These are phyloP conservation scores for Romanomermis culicivorax DNA, from an alignment of 2,888 invertebrate genomes.

Conservation along the genomic window DNA sequence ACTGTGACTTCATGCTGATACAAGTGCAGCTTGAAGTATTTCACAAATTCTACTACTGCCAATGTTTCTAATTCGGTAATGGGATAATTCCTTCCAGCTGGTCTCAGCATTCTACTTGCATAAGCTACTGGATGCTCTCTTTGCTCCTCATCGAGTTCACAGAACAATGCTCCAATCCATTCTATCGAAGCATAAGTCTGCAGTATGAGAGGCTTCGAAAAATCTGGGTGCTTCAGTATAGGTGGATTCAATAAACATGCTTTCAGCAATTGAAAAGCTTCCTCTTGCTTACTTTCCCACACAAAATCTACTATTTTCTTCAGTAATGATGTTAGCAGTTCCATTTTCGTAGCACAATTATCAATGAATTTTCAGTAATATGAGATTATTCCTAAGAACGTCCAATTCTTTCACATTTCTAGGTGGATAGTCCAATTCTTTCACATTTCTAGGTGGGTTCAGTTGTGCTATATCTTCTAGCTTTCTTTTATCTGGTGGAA, in stretches of 20 bases:
- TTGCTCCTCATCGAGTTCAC: conserved; percentile 13
- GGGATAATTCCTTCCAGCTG: no score
- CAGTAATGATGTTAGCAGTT: conserved; percentile 14
- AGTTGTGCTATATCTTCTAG: neutral
- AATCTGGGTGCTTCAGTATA: conserved; percentile 14
- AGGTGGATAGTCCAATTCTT: no score
- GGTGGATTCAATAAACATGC: conserved; percentile 11
- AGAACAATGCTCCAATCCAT: conserved; percentile 18
- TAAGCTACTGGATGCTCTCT: conserved; percentile 17
- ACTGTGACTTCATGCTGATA: conserved; percentile 8
- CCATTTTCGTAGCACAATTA: conserved; percentile 13
- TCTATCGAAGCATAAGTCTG: conserved; percentile 18
- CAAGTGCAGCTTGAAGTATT: conserved; percentile 11
- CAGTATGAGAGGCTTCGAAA: no score
- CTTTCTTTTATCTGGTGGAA: neutral
- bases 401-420: no score
- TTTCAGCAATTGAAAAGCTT: conserved; percentile 12
- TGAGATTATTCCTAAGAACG: conserved; percentile 15
- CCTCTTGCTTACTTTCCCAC: conserved; percentile 11
- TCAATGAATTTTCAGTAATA: conserved; percentile 13
- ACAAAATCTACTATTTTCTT: conserved; percentile 14
- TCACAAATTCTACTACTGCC: no score
- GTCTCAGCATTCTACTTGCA: conserved; percentile 16
- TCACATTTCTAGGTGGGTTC: conserved; percentile 3
- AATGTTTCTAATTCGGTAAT: no score